Conservation (phyloP, 2,113 vertebrate species). For the Campylorhamphus procurvoides region DNA sequence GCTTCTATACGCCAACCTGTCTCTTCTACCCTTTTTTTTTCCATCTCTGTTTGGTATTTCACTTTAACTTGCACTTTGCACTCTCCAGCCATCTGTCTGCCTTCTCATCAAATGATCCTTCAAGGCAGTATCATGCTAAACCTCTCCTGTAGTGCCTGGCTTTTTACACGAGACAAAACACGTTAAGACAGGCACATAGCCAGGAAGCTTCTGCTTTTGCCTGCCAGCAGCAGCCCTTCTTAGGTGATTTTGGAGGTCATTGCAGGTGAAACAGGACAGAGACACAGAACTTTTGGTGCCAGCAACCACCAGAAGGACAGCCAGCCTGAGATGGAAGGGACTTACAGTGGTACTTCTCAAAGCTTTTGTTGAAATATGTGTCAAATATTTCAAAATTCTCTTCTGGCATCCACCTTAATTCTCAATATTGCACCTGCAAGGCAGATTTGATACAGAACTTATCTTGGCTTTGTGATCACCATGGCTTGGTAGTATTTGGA, state of each 20-base stretch:
- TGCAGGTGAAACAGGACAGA: not conserved
- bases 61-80: not conserved
- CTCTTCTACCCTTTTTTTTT: not conserved
- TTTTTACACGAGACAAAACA: not conserved
- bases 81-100: not conserved
- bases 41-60: not conserved
- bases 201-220: not conserved
- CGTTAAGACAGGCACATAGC: not conserved
- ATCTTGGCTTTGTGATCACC: not conserved
- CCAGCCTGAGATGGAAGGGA: not conserved
- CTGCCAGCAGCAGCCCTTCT: not conserved
- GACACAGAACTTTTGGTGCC: not conserved
- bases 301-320: not conserved
- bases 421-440: not conserved
- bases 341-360: not conserved
- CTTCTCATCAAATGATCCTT: not conserved
- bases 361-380: not conserved
- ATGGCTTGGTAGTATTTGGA: not conserved
- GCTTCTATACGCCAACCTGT: not conserved
- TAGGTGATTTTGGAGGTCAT: accelerated
- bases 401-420: not conserved
- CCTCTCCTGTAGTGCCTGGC: not conserved
- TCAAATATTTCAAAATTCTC: not conserved
- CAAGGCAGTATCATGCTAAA: not conserved
- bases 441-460: not conserved